Evolutionary conservation across 2,113 vertebrate species (phyloP).

Genomic region (Gasterosteus nipponicus): DNA sequence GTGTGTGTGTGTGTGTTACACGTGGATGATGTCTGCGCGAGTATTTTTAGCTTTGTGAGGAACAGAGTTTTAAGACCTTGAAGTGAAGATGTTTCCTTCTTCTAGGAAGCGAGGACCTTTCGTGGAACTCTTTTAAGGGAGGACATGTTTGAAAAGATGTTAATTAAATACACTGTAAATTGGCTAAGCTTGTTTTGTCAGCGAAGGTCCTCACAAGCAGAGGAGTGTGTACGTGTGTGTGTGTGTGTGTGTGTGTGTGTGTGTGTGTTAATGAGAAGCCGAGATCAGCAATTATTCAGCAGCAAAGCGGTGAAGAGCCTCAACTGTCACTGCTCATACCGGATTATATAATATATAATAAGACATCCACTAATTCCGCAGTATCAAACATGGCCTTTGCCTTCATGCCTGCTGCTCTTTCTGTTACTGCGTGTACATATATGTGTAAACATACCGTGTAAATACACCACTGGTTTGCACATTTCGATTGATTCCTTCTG

Average conservation of each 20-base stretch:
- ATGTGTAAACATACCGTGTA: too few species aligned
- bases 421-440: background rate
- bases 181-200: background rate
- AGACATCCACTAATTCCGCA: too few species aligned
- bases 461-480: too few species aligned
- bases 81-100: background rate
- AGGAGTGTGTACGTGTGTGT: background rate
- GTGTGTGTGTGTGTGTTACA: conserved; percentile 3
- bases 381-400: too few species aligned
- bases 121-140: too few species aligned
- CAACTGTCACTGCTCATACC: too few species aligned
- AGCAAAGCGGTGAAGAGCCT: conserved; percentile 18
- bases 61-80: background rate
- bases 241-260: background rate
- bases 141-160: background rate
- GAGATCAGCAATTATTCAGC: conserved; percentile 58
- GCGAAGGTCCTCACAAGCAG: background rate
- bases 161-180: background rate
- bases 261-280: conserved; percentile 40
- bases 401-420: background rate
- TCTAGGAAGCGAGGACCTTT: background rate
- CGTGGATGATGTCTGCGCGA: background rate
- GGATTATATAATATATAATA: too few species aligned
- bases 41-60: background rate
- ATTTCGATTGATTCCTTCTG: too few species aligned